Evolutionary conservation across 2,888 invertebrate genomes (phyloP).

Genomic region (Drosophila lutescens): DNA sequence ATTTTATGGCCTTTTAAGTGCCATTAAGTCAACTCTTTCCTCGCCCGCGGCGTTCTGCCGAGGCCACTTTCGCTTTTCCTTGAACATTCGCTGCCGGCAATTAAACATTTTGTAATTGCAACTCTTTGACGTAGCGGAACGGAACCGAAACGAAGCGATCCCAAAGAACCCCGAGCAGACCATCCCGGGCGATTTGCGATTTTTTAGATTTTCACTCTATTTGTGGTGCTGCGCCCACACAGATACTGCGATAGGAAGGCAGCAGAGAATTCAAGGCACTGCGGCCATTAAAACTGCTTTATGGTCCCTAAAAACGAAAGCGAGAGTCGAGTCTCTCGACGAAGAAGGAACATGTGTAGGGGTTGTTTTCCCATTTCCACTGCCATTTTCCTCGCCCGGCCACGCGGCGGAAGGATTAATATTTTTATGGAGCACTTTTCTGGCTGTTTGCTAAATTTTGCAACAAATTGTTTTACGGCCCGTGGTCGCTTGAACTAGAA

Average conservation of each 20-base stretch:
- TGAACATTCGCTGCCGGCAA: slow-evolving; percentile 61
- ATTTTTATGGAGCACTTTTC: slow-evolving; percentile 66
- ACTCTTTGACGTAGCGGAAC: slow-evolving; percentile 71
- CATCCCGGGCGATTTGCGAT: slow-evolving; percentile 36
- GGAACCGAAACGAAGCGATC: slow-evolving; percentile 25
- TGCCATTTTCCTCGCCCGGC: slow-evolving; percentile 15
- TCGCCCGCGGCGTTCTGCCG: slow-evolving; percentile 10
- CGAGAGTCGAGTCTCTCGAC: slow-evolving; percentile 56
- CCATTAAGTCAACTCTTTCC: slow-evolving; percentile 67
- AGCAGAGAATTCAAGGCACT: slow-evolving; percentile 26
- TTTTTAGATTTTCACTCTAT: slow-evolving; percentile 70
- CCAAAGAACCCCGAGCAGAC: slow-evolving; percentile 14
- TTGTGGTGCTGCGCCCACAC: slow-evolving; percentile 54
- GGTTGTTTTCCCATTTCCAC: slow-evolving; percentile 17
- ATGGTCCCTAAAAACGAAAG: slow-evolving; percentile 73
- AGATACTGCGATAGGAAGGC: slow-evolving; percentile 14
- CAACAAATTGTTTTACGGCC: slow-evolving; percentile 74
- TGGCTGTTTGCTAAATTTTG: slow-evolving; percentile 65
- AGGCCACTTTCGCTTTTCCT: slow-evolving; percentile 69
- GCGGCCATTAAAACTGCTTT: slow-evolving; percentile 69
- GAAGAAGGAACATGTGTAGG: slow-evolving; percentile 55
- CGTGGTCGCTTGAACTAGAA: slow-evolving; percentile 1
- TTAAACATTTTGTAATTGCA: slow-evolving; percentile 72
- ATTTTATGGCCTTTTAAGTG: slow-evolving; percentile 65
- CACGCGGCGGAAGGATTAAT: slow-evolving; percentile 69